These are phyloP conservation scores for Eupleurogrammus muticus DNA, from an alignment of 2,797 vertebrate genomes.

Conservation along the genomic window DNA sequence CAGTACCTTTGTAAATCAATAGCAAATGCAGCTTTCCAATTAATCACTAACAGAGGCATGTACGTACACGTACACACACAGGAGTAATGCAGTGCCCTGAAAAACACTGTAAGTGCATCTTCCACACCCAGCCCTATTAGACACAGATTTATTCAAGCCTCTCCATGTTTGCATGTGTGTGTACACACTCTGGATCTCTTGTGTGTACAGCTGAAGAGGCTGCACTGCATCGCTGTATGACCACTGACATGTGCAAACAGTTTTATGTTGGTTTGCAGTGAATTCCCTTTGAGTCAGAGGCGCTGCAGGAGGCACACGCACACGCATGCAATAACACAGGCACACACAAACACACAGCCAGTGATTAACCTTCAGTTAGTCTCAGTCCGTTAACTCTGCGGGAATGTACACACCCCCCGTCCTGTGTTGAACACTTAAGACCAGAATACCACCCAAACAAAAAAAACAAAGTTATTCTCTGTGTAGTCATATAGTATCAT, in stretches of 20 bases:
- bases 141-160: slow-evolving; percentile 43
- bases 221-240: slow-evolving; percentile 43
- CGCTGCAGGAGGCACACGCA: slow-evolving; percentile 32
- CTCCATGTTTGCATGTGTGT: not conserved
- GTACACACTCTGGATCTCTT: not conserved
- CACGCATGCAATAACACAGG: not conserved
- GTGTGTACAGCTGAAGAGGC: slow-evolving; percentile 28
- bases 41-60: slow-evolving; percentile 52
- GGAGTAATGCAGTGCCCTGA: slow-evolving; percentile 31
- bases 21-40: slow-evolving; percentile 71
- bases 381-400: slow-evolving; percentile 32
- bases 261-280: slow-evolving; percentile 56
- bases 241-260: slow-evolving; percentile 66
- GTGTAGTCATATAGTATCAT: not conserved
- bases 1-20: slow-evolving; percentile 65
- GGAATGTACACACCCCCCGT: slow-evolving; percentile 6
- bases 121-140: slow-evolving; percentile 44
- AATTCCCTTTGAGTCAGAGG: slow-evolving; percentile 62
- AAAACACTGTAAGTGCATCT: slow-evolving; percentile 54
- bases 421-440: not conserved
- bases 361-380: slow-evolving; percentile 46
- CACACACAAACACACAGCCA: slow-evolving; percentile 13
- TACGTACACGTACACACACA: slow-evolving; percentile 20
- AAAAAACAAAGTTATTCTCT: not conserved
- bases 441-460: not conserved